Evolutionary conservation across 2,797 vertebrate species (phyloP).

Genomic region (Cossypha niveicapilla): DNA sequence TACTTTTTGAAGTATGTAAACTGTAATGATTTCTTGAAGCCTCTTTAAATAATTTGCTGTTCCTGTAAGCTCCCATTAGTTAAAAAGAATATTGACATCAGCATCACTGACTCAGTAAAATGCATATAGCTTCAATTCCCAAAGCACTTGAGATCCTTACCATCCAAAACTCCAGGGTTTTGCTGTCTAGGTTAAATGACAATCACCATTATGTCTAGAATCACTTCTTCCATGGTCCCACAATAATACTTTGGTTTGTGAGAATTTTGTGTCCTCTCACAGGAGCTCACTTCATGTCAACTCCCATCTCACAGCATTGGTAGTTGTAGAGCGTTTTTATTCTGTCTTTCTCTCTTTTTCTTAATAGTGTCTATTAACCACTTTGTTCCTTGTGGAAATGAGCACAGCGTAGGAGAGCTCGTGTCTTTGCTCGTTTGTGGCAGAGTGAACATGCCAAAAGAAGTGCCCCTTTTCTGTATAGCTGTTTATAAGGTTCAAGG

Average conservation of each 20-base stretch:
- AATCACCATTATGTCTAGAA: background rate
- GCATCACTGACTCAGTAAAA: background rate
- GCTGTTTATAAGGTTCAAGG: background rate
- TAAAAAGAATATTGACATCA: background rate
- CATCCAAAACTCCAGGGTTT: background rate
- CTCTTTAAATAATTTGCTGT: background rate
- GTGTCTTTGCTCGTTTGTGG: background rate
- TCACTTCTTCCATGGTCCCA: background rate
- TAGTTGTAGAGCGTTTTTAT: background rate
- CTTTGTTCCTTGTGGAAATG: background rate
- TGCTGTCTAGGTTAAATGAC: background rate
- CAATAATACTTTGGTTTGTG: background rate
- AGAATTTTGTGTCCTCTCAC: background rate
- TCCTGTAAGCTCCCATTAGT: background rate
- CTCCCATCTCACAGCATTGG: background rate
- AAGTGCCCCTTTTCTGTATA: background rate
- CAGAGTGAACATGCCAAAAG: background rate
- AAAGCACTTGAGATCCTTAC: background rate
- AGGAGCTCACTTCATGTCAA: background rate
- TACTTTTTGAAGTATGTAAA: background rate
- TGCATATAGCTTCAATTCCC: background rate
- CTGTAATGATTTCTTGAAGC: background rate
- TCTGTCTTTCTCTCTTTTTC: background rate
- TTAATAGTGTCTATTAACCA: background rate
- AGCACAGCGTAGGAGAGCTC: background rate